Evolutionary conservation across 2,888 invertebrate genomes (phyloP).

Genomic region (Nymphalis polychloros): DNA sequence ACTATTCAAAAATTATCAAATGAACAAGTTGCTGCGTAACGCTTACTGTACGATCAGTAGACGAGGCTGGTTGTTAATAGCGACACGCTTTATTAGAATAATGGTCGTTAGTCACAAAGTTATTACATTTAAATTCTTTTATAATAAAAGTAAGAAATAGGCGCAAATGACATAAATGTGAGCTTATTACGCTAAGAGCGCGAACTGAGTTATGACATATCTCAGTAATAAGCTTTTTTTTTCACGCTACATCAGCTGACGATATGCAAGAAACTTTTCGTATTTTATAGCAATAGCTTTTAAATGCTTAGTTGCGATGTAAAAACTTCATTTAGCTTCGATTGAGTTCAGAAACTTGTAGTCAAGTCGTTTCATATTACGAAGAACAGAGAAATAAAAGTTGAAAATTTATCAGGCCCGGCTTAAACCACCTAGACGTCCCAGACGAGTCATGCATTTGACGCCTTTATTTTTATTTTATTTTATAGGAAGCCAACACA

Average conservation of each 20-base stretch:
- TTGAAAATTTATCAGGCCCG: not conserved
- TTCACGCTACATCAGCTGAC: constrained; percentile 10
- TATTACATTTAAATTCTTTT: constrained; percentile 30
- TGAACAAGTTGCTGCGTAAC: not conserved
- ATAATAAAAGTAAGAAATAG: constrained; percentile 29
- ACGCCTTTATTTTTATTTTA: no score
- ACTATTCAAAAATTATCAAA: no score
- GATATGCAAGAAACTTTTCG: constrained; percentile 10
- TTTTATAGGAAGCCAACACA: no score
- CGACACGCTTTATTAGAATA: constrained; percentile 25
- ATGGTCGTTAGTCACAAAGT: constrained; percentile 28
- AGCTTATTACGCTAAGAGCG: constrained; percentile 23
- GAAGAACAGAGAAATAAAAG: not conserved
- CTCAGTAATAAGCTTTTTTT: constrained; percentile 21
- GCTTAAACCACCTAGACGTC: no score
- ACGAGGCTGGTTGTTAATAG: constrained; percentile 9
- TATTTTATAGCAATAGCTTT: constrained; percentile 13
- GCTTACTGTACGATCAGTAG: not conserved
- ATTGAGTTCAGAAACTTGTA: not conserved
- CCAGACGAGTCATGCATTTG: no score
- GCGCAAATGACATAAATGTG: constrained; percentile 28
- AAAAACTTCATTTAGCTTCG: constrained; percentile 1
- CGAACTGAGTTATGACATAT: constrained; percentile 24
- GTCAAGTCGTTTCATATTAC: not conserved
- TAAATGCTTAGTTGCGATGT: not conserved